Base-by-base conservation (phyloP, 2,113 vertebrate species). In the Ailurus styani region DNA sequence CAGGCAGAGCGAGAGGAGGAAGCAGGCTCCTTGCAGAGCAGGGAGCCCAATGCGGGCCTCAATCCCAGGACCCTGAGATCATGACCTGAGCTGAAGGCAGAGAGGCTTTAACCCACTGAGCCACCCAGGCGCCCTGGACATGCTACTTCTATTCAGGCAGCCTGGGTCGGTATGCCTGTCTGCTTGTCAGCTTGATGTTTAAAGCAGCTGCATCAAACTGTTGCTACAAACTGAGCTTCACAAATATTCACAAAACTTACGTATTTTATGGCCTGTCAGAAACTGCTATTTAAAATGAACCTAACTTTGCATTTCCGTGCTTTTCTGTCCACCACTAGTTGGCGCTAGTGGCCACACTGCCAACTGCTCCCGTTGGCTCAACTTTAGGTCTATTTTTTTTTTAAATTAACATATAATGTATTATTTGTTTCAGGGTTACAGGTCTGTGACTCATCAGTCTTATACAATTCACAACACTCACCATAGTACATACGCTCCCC, bases 341-440 rank as follows among this genome's bases (percentile, higher is more conserved):
- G 37, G 73, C 2, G 6, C 70, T 14, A 0, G 7, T 20, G 23
- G 37, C 37, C n/a, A n/a, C 3, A 34, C 12, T 42, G 11, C 45
- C 6, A 29, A 31, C 11, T 42, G 0, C 0, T 0, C 42, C 13
- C 6, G 9, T 21, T 8, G 31, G 18, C 20, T 27, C 29, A 47
- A 14, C 7, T 91, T 2, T 9, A 20, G 64, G n/a, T 27, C 52
- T 6, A 2, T 57, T 60, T 60, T 52, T 52, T 52, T 52, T 15
- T 52, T 14, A 14, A 14, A 60, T 60, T 60, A 60, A 60, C 25
- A 60, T 27, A 27, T 27, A 27, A 60, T 60, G 57, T 60, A 27
- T 11, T 60, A 27, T 60, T 60, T 60, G 57, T 27, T 27, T 27
- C 57, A 27, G 57, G 57, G 25, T 23, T 27, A 60, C 57, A 27